Base-by-base conservation (phyloP, 2,888 invertebrate species). In the Oligia strigilis region DNA sequence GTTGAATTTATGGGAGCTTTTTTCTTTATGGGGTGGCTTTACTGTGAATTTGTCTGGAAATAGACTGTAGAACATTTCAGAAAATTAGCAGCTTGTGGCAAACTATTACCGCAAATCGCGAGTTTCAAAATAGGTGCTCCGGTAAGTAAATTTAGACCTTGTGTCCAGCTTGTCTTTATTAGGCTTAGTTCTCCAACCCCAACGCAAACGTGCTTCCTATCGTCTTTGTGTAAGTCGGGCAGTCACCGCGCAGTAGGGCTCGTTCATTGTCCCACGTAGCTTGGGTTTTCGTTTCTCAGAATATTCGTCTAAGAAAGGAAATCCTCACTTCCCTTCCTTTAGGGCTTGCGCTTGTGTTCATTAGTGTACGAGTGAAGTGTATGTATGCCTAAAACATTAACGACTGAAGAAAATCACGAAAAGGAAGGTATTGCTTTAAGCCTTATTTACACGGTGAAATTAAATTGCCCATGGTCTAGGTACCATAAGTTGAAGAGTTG, bases 261-360 rank as follows among this genome's bases (percentile, higher is more conserved):
- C 69, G 23, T 49, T 79, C 62, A 69, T 70, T 64, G 84, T 79
- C 49, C 84, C 79, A 81, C 80, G 62, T 78, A 55, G 58, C 84
- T 49, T 58, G 64, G 78, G 69, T 64, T 78, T 81, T 78, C 84
- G 83, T 80, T 78, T 58, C 80, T 69, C 69, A 84, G 69, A 78
- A 84, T 84, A 78, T 84, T 79, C 69, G 14, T 70, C 79, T 64
- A 43, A 64, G 29, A 69, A 69, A 69, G 79, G 79, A 84, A 81
- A 69, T 69, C 69, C 84, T 78, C 62, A 64, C 62, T 81, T 81
- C 55, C 62, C 23, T 58, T 84, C 29, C 79, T 79, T 69, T 64
- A 83, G 40, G 23, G 14, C 19, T 62, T 40, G 8, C 23, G 14
- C 14, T 62, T 40, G 8, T 23, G 17, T 58, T 80, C 67, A 83